Percentiles rank a stretch among this genome's conserved stretches.
Conservation (phyloP, 2,888 invertebrate genomes). For the Nezara viridula region DNA sequence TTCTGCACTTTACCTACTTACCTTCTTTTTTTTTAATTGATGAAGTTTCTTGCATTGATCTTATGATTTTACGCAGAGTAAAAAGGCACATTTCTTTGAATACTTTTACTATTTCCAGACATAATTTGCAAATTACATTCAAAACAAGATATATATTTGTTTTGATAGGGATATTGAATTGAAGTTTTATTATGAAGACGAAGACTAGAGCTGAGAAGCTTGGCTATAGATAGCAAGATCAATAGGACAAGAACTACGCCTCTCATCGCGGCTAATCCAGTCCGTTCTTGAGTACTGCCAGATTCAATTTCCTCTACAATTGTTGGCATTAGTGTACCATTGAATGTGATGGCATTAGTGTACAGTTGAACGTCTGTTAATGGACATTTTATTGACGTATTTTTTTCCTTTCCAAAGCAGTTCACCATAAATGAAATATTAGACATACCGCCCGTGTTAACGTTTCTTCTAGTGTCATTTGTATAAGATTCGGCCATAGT, state of each 20-base stretch:
- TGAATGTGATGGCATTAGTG: neutral
- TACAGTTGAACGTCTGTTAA: neutral
- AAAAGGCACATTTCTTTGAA: too few species aligned
- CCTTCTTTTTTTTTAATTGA: too few species aligned
- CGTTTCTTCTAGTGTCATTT: neutral
- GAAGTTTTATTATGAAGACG: constrained; percentile 8
- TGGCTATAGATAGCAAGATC: constrained; percentile 1
- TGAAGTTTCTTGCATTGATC: too few species aligned
- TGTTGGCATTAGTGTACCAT: neutral
- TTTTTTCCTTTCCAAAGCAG: neutral
- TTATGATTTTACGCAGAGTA: too few species aligned
- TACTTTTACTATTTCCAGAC: too few species aligned
- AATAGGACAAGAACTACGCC: neutral
- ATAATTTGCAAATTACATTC: too few species aligned
- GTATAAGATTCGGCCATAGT: neutral
- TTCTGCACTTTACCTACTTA: too few species aligned
- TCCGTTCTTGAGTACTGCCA: neutral
- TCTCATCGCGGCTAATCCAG: neutral
- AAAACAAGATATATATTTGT: too few species aligned
- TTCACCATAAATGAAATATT: neutral
- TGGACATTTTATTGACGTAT: neutral
- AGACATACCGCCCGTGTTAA: neutral
- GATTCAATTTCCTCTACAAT: neutral
- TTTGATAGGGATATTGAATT: neutral
- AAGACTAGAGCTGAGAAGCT: neutral